These are phyloP conservation scores for Leptestheria dahalacensis DNA, from an alignment of 1,140 invertebrate genomes.

Conservation along the genomic window DNA sequence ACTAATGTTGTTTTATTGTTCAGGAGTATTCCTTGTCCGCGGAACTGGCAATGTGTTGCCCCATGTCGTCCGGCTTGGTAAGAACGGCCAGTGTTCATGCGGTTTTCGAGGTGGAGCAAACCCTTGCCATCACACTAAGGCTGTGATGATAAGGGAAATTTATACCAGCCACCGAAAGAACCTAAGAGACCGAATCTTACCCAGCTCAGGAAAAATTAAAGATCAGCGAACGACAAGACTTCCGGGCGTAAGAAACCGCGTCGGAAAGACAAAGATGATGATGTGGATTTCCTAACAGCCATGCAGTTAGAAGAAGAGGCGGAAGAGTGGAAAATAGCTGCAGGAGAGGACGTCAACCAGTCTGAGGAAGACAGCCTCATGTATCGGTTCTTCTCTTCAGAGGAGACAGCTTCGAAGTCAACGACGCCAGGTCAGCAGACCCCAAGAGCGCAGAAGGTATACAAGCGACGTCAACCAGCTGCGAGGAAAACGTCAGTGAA, in stretches of 20 bases:
- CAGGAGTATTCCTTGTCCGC: background rate
- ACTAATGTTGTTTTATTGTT: background rate
- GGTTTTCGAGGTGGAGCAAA: background rate
- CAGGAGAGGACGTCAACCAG: too few species aligned
- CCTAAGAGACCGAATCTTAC: background rate
- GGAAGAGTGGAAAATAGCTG: background rate
- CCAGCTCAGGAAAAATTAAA: background rate
- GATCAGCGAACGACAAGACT: background rate
- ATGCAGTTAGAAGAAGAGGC: background rate
- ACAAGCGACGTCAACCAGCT: too few species aligned
- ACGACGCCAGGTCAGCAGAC: too few species aligned
- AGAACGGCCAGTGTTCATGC: background rate
- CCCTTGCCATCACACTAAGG: background rate
- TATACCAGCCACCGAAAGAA: background rate
- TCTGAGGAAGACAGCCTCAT: too few species aligned
- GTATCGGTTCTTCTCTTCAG: too few species aligned
- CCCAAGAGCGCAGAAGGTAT: too few species aligned
- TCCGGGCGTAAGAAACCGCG: background rate
- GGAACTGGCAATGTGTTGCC: background rate
- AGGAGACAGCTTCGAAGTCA: too few species aligned
- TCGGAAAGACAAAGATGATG: background rate
- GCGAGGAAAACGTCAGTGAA: too few species aligned
- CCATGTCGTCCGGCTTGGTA: background rate
- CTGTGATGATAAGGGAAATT: background rate
- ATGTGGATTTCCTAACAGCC: background rate